A percentile compares a stretch with the other conserved stretches of the same genome.
Conservation (phyloP, 2,797 vertebrate species). For the Sebastes variabilis region DNA sequence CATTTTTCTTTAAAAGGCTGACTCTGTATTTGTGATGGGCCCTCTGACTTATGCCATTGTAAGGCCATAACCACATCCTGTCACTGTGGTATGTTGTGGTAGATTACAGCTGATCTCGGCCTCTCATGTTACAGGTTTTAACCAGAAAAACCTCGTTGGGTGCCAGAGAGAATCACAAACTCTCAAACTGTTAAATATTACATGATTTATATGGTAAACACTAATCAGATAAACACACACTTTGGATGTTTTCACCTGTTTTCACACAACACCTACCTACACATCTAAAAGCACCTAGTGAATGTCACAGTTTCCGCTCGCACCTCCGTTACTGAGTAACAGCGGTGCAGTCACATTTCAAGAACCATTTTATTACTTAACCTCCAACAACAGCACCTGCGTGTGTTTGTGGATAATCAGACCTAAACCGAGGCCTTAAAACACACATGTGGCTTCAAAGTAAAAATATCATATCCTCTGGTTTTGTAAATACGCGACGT, state of each 20-base stretch:
- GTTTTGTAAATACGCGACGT: background rate
- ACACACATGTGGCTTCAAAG: background rate
- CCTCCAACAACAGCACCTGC: background rate
- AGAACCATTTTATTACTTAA: background rate
- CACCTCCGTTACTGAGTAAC: background rate
- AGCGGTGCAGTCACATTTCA: background rate
- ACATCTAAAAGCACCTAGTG: background rate
- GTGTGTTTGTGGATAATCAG: background rate
- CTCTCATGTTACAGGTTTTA: background rate
- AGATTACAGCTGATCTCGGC: background rate
- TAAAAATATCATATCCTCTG: background rate
- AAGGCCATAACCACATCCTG: slow-evolving; percentile 22
- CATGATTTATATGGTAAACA: background rate
- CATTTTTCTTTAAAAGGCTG: background rate
- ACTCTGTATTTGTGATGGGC: background rate
- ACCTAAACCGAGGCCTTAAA: background rate
- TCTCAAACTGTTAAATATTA: background rate
- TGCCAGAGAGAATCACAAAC: background rate
- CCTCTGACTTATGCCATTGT: background rate
- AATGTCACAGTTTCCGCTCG: slow-evolving; percentile 29
- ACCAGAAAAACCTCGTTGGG: background rate
- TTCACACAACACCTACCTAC: background rate
- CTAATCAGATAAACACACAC: background rate
- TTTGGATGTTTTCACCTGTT: background rate
- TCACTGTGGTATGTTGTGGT: rapidly evolving